phyloP scores from a whole-genome alignment of 1,140 invertebrate species.

The Macrobrachium rosenbergii region DNA sequence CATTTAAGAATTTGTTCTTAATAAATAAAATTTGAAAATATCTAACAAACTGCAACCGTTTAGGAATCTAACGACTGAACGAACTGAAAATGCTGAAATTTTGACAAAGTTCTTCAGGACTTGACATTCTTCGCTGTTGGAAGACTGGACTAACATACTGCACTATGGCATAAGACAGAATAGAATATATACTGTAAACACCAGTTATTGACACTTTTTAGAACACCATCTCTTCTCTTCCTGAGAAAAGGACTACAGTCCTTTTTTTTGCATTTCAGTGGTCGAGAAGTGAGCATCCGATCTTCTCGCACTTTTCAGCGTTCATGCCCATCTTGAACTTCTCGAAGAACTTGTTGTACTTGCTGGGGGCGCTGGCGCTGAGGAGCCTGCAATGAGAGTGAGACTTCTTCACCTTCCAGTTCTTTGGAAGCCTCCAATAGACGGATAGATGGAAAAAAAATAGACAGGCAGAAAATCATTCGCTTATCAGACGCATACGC shows the following conservation, averaged over 20 bases:
- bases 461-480: neutral
- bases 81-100: too few relatives aligned
- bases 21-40: too few relatives aligned
- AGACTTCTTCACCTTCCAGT: neutral
- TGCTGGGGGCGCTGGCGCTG: neutral
- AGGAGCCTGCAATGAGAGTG: neutral
- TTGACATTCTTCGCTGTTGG: too few relatives aligned
- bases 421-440: too few relatives aligned
- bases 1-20: too few relatives aligned
- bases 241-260: too few relatives aligned
- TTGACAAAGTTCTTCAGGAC: too few relatives aligned
- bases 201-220: neutral
- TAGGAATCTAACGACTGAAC: too few relatives aligned
- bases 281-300: constrained; percentile 6
- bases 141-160: too few relatives aligned
- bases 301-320: constrained; percentile 7
- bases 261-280: neutral
- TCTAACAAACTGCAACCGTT: too few relatives aligned
- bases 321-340: constrained; percentile 30
- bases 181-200: too few relatives aligned
- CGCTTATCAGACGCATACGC: neutral
- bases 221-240: neutral
- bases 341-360: neutral
- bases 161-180: too few relatives aligned
- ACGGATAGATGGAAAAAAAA: neutral